These are phyloP conservation scores for Takifugu rubripes DNA, from an alignment of 2,797 vertebrate genomes.

Conservation along the genomic window DNA sequence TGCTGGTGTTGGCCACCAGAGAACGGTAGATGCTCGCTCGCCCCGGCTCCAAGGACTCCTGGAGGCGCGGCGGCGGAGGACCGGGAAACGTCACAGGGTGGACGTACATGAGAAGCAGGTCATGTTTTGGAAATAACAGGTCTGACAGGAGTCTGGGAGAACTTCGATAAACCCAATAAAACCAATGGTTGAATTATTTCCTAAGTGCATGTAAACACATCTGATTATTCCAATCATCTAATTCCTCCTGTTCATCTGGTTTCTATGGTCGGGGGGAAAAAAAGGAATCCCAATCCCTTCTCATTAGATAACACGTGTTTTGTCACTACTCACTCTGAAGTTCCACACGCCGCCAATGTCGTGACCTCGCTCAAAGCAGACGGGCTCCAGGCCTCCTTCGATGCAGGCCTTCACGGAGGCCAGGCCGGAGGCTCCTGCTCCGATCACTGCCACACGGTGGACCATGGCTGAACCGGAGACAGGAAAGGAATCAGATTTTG, in stretches of 20 bases:
- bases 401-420: constrained; percentile 81
- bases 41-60: constrained; percentile 77
- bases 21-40: constrained; percentile 84
- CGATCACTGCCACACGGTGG: constrained; percentile 78
- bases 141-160: too few relatives aligned
- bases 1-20: constrained; percentile 86
- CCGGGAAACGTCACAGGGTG: neutral
- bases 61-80: neutral
- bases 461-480: constrained; percentile 43
- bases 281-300: too few relatives aligned
- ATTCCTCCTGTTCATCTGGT: too few relatives aligned
- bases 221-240: too few relatives aligned
- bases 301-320: too few relatives aligned
- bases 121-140: too few relatives aligned
- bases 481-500: too few relatives aligned
- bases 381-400: constrained; percentile 81
- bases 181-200: too few relatives aligned
- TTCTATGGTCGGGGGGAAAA: too few relatives aligned
- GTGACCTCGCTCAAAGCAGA: constrained; percentile 84
- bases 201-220: too few relatives aligned
- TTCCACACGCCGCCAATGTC: constrained; percentile 88
- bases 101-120: neutral
- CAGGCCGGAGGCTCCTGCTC: constrained; percentile 81
- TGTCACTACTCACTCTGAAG: constrained; percentile 73
- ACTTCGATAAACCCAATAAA: too few relatives aligned